Evolutionary conservation across 1,140 invertebrate genomes (phyloP).

Genomic region (Phymorhynchus buccinoides): DNA sequence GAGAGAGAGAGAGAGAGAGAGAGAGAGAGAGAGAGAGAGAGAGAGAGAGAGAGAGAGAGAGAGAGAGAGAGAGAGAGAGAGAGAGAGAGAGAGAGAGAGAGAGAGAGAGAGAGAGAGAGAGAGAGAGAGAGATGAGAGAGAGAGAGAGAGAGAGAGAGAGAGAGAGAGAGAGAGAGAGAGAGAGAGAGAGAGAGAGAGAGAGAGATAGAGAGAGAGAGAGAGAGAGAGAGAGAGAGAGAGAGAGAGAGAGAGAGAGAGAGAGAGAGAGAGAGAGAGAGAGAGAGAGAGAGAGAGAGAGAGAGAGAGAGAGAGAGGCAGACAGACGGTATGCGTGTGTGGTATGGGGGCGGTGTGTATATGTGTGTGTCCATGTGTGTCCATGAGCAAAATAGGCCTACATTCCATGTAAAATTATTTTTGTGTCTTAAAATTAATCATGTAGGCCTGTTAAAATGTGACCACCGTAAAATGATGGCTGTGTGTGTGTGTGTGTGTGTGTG

Average conservation of each 20-base stretch:
- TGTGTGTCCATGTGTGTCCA: too few species aligned
- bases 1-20: too few species aligned
- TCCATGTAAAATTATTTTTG: neutral
- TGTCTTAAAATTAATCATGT: neutral
- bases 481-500: neutral
- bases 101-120: neutral
- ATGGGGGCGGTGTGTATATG: neutral
- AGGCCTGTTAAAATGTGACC: neutral
- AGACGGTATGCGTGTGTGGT: neutral
- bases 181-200: neutral
- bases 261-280: neutral
- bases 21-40: too few species aligned
- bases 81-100: neutral
- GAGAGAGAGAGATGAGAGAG: neutral
- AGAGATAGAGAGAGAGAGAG: too few species aligned
- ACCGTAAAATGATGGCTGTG: neutral
- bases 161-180: neutral
- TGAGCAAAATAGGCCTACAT: too few species aligned
- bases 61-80: constrained; percentile 1
- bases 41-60: too few species aligned
- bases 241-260: neutral
- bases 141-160: neutral
- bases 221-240: neutral
- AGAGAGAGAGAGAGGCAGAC: neutral
- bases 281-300: neutral